phyloP scores from a whole-genome alignment of 2,113 vertebrate genomes.

The Lamprotornis superbus region DNA sequence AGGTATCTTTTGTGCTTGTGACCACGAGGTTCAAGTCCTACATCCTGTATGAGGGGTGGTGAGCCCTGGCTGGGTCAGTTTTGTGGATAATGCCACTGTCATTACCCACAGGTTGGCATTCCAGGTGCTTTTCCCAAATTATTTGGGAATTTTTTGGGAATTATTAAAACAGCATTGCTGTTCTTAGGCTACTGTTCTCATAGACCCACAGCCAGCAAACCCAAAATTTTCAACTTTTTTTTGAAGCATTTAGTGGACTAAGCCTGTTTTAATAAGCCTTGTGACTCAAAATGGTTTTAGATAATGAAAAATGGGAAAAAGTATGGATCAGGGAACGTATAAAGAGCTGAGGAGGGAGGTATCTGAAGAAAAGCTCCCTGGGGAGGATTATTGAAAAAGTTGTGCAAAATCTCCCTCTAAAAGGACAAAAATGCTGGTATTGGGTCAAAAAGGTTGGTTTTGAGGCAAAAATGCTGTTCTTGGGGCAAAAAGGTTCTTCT shows the following conservation, averaged over 20 bases:
- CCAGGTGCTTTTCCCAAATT: not conserved
- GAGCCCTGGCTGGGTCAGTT: no score
- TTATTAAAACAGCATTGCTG: not conserved
- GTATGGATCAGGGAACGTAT: rapidly evolving
- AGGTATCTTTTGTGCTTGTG: slow-evolving; percentile 29
- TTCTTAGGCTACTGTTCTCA: rapidly evolving
- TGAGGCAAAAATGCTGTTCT: not conserved
- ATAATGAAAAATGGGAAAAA: not conserved
- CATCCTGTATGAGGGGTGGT: rapidly evolving
- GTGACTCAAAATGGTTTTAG: not conserved
- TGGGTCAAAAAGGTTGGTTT: not conserved
- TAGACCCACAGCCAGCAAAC: rapidly evolving
- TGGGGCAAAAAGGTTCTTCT: not conserved
- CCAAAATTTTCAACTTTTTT: rapidly evolving
- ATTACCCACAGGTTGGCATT: not conserved
- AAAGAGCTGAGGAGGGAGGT: not conserved
- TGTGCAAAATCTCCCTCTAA: not conserved
- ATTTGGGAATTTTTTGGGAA: not conserved
- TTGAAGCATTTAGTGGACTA: not conserved
- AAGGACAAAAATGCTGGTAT: not conserved
- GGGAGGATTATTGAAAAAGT: rapidly evolving
- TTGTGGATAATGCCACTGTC: no score
- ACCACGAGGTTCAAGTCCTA: rapidly evolving
- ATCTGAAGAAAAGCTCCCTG: rapidly evolving
- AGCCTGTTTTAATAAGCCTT: not conserved